Evolutionary conservation across 2,888 invertebrate genomes (phyloP), one percentile per base, ranked within the genome.

Genomic region (Pherbina coryleti): DNA sequence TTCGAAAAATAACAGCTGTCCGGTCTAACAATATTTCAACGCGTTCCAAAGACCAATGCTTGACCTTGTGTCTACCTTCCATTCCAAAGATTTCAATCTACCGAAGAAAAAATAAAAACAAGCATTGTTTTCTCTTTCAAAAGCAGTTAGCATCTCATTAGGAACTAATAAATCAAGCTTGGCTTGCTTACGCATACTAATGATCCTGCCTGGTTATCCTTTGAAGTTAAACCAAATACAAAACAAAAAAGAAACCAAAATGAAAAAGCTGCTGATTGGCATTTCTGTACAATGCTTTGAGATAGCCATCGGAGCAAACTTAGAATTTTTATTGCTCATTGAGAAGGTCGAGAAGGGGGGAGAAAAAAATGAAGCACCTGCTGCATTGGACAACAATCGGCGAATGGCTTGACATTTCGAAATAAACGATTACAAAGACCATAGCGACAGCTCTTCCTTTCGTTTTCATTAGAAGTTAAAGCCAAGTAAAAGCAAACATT

Each of bases 111-210:
- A 31, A 31, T 4, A 31, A 31, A 11, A 44, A 44, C 44, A 44
- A 2, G 19, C 11, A 11, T 69, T 28, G 69, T 49, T 51, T 19
- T 49, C 51, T 44, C 25, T 25, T 51, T 51, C 69, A 14, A 34
- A 34, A 62, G 60, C 62, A 44, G 22, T 49, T 62, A 62, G 62
- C 53, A 69, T n/a, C 55, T 53, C 66, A 55, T 67, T 75, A 67
- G 37, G 25, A 17, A 55, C 66, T 53, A 67, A 75, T 75, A 75
- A 75, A 75, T 75, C 75, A 75, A 67, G 67, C 67, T 19, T 66
- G 74, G 22, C 34, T 67, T n/a, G 31, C 19, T 37, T 25, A 22
- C 67, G 66, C 34, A 75, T 67, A 31, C 34, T 67, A 55, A 75
- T 75, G 66, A 75, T 22, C 7, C 69, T 51, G 17, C 9, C 49